Conservation (phyloP, 1,140 invertebrate genomes). For the Cyclina sinensis region DNA sequence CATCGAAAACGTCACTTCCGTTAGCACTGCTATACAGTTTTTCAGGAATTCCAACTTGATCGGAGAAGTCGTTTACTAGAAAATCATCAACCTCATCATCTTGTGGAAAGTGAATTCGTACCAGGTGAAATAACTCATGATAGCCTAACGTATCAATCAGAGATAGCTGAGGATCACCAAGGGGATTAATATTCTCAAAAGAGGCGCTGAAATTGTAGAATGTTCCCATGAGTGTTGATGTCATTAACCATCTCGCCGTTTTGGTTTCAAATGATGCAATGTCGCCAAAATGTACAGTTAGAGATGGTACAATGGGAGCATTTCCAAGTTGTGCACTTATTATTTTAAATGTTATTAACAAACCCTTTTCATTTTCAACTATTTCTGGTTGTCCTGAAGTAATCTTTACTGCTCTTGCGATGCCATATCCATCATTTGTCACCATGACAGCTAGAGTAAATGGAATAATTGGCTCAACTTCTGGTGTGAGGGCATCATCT, state of each 20-base stretch:
- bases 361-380: constrained; percentile 78
- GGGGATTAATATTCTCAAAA: constrained; percentile 77
- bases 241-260: constrained; percentile 74
- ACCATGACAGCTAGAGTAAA: constrained; percentile 75
- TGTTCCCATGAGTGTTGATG: constrained; percentile 70
- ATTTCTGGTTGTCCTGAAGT: constrained; percentile 79
- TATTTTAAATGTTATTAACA: constrained; percentile 76
- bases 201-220: constrained; percentile 77
- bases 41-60: constrained; percentile 68
- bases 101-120: constrained; percentile 66
- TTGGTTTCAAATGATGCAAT: constrained; percentile 71
- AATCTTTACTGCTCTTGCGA: constrained; percentile 72
- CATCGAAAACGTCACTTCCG: constrained; percentile 49
- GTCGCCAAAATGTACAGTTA: constrained; percentile 75
- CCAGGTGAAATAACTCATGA: constrained; percentile 73
- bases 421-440: constrained; percentile 72
- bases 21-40: constrained; percentile 71
- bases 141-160: constrained; percentile 71
- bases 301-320: constrained; percentile 65
- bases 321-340: constrained; percentile 70
- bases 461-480: constrained; percentile 54
- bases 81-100: constrained; percentile 73
- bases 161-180: constrained; percentile 76
- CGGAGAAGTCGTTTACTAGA: constrained; percentile 70
- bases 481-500: constrained; percentile 71